Evolutionary conservation across 2,888 invertebrate species (phyloP).

Genomic region (Agrenia bidenticulata): DNA sequence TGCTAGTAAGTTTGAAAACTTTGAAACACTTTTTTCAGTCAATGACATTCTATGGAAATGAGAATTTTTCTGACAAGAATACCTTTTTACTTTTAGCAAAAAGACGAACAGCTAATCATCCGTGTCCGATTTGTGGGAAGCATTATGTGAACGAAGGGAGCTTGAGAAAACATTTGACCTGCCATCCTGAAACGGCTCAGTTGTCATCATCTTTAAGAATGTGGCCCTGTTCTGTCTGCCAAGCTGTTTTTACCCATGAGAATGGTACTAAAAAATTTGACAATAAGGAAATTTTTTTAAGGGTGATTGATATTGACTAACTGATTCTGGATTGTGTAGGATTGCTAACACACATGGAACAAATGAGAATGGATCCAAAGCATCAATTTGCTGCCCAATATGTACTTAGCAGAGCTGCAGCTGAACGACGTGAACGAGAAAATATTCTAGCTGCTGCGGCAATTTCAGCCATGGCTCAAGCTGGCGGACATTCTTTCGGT

Average conservation of each 20-base stretch:
- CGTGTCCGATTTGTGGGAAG: conserved; percentile 92
- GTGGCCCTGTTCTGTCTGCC: conserved; percentile 96
- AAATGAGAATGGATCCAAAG: conserved; percentile 89
- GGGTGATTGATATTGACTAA: conserved; percentile 1
- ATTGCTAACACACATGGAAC: conserved; percentile 89
- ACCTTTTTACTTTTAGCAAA: conserved; percentile 72
- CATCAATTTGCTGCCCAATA: conserved; percentile 95
- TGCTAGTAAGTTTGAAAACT: conserved; percentile 72
- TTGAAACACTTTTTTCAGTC: conserved; percentile 48
- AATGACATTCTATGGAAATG: neutral
- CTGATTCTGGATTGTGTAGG: conserved; percentile 65
- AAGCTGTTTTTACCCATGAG: conserved; percentile 92
- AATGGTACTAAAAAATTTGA: conserved; percentile 65
- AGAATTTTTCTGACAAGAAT: neutral
- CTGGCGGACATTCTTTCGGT: conserved; percentile 56
- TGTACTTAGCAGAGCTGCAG: conserved; percentile 84
- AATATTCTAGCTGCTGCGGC: conserved; percentile 63
- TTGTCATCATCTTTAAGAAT: conserved; percentile 78
- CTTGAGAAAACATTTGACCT: conserved; percentile 86
- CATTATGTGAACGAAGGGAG: conserved; percentile 94
- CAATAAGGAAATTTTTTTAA: neutral
- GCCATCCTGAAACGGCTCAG: conserved; percentile 87
- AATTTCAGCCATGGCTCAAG: conserved; percentile 55
- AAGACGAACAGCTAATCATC: conserved; percentile 90
- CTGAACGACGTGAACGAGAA: conserved; percentile 83